A percentile compares a stretch with the other conserved stretches of the same genome.
Evolutionary conservation across 2,888 invertebrate species (phyloP).

Genomic region (Physocephala rufipes): DNA sequence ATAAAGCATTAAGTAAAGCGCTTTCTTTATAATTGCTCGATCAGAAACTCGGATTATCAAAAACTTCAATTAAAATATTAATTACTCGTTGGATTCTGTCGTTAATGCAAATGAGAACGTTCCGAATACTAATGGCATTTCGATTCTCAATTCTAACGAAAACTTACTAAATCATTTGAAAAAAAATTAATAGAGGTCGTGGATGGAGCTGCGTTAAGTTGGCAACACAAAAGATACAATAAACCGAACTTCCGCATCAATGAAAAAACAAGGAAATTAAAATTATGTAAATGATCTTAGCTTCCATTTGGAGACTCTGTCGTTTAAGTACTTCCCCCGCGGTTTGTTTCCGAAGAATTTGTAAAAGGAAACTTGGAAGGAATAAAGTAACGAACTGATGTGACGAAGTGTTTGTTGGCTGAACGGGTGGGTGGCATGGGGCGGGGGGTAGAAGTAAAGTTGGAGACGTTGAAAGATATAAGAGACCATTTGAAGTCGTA

Average conservation of each 20-base stretch:
- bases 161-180: too few relatives aligned
- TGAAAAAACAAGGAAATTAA: constrained; percentile 58
- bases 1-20: too few relatives aligned
- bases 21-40: too few relatives aligned
- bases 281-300: constrained; percentile 59
- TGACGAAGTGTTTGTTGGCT: too few relatives aligned
- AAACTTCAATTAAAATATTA: too few relatives aligned
- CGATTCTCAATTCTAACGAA: too few relatives aligned
- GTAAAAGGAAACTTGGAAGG: not conserved
- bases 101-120: not conserved
- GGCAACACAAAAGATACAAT: constrained; percentile 31
- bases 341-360: not conserved
- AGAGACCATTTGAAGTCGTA: not conserved
- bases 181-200: too few relatives aligned
- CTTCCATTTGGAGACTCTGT: not conserved
- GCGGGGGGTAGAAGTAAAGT: not conserved
- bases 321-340: not conserved
- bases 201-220: not conserved
- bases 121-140: too few relatives aligned
- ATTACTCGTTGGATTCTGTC: too few relatives aligned
- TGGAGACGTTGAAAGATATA: not conserved
- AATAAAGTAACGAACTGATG: not conserved
- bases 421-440: not conserved
- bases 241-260: constrained; percentile 40
- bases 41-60: not conserved